A percentile compares a stretch with the other conserved stretches of the same genome.
Conservation (phyloP, 1,140 invertebrate genomes). For the Formica exsecta region DNA sequence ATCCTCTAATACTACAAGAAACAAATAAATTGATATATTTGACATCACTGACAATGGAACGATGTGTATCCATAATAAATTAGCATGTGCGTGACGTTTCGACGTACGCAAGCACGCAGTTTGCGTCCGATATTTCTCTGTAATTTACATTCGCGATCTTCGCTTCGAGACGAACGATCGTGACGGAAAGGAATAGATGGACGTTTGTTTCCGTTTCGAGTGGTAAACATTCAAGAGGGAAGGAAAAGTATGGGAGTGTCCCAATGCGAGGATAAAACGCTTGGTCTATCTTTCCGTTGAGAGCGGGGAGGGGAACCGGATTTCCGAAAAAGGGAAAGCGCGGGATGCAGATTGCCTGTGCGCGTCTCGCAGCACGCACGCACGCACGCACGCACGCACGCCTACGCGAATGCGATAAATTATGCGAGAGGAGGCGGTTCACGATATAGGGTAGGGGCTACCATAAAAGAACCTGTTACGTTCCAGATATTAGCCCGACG, state of each 20-base stretch:
- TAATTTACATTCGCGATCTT: neutral
- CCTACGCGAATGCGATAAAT: constrained; percentile 78
- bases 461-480: constrained; percentile 82
- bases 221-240: neutral
- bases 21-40: neutral
- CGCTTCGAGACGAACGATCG: neutral
- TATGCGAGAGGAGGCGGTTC: constrained; percentile 77
- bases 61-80: neutral
- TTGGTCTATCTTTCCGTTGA: constrained; percentile 20
- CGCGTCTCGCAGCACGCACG: constrained; percentile 49
- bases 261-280: constrained; percentile 11
- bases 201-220: constrained; percentile 25
- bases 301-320: constrained; percentile 76
- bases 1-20: neutral
- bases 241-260: constrained; percentile 6
- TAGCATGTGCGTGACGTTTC: constrained; percentile 3
- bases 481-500: constrained; percentile 76
- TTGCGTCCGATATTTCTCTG: neutral
- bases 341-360: constrained; percentile 78
- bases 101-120: neutral
- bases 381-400: constrained; percentile 18
- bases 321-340: constrained; percentile 84
- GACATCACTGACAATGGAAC: neutral
- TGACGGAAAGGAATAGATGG: neutral
- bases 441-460: constrained; percentile 55